Evolutionary conservation across 2,888 invertebrate species (phyloP), one percentile per base, ranked within the genome.

Genomic region (Philereme vetulata): DNA sequence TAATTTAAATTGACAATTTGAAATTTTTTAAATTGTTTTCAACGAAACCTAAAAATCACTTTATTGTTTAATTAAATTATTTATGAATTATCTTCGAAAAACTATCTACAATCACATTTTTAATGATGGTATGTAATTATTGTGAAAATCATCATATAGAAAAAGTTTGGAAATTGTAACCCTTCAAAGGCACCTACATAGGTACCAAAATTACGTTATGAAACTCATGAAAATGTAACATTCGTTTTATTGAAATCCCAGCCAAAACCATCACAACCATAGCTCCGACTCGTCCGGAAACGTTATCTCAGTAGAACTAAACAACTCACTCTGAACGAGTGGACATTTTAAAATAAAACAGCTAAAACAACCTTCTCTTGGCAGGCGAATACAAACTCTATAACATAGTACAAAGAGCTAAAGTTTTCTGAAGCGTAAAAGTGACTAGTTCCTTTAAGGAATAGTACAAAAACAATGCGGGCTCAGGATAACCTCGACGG

Each of bases 301-400:
- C 81, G 81, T 86, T 88, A 86, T 86, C 87, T 85, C 78, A 76
- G 77, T 79, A 76, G 78, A 86, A 84, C 87, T 86, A 87, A 86
- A 88, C 86, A 88, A 86, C 87, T 88, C 82, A 87, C 85, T 86
- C 78, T 72, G 70, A 80, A 75, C 78, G 73, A 80, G 74, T 63
- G 66, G 42, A 69, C 68, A 70, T 70, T 64, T 61, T 33, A 52
- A 61, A 56, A 56, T 59, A 61, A 72, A 70, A 73, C 62, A 60
- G 65, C 63, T 74, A 40, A 62, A 76, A 76, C 56, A 45, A 50
- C 46, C 43, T 43, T 33, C 36, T 43, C 11, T 11, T 7, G 7
- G 38, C 60, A 66, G n/a, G 32, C 44, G 45, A 78, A 75, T 67
- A 56, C 71, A 44, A 56, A 59, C 73, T 68, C 62, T 81, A 72